Conservation (phyloP, 2,888 invertebrate genomes). For the Cylloceria caligata region DNA sequence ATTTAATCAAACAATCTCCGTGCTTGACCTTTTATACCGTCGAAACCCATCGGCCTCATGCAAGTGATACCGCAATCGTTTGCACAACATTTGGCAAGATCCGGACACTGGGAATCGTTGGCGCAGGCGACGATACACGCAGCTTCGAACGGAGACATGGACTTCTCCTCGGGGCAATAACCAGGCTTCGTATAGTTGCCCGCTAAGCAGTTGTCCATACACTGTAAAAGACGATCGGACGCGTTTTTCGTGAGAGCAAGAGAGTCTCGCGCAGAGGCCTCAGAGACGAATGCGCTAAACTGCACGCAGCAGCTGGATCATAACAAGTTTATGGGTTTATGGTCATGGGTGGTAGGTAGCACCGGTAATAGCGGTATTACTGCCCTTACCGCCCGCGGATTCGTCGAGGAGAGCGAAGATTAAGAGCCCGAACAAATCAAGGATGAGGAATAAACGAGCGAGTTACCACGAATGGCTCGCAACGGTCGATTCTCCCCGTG, state of each 20-base stretch:
- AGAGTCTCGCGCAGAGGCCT: too few species aligned
- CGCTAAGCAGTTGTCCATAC: slow-evolving; percentile 86
- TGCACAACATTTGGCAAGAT: slow-evolving; percentile 89
- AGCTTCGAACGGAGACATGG: slow-evolving; percentile 86
- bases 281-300: neutral
- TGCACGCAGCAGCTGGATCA: neutral
- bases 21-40: slow-evolving; percentile 86
- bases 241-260: neutral
- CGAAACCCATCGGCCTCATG: slow-evolving; percentile 87
- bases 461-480: slow-evolving; percentile 16
- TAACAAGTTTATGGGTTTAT: slow-evolving; percentile 55
- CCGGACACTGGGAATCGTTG: slow-evolving; percentile 89
- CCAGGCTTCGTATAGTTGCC: slow-evolving; percentile 85
- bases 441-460: slow-evolving; percentile 31
- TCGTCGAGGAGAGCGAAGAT: neutral
- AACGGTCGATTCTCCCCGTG: slow-evolving; percentile 27
- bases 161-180: slow-evolving; percentile 82
- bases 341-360: neutral
- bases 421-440: neutral
- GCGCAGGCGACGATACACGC: slow-evolving; percentile 88
- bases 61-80: slow-evolving; percentile 90
- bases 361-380: neutral
- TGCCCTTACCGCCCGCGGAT: neutral
- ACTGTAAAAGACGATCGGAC: slow-evolving; percentile 84
- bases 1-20: neutral